These are phyloP conservation scores for Andricus curvator DNA, from an alignment of 2,888 invertebrate genomes.

Conservation along the genomic window DNA sequence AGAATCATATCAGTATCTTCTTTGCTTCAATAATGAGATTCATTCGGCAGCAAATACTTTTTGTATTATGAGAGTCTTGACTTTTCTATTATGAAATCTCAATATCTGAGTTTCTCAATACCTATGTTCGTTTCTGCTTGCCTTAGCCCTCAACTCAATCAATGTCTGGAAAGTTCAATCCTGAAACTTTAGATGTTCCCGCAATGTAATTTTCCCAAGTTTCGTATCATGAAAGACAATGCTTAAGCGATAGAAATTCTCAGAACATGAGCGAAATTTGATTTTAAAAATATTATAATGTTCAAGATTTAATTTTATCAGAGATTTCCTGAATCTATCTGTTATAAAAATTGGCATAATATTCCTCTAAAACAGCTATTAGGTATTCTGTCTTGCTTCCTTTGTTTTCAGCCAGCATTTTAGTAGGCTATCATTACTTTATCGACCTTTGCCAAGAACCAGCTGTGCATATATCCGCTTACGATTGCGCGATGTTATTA, in stretches of 20 bases:
- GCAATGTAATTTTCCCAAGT: slow-evolving; percentile 29
- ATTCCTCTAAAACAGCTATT: neutral
- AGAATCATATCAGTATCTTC: neutral
- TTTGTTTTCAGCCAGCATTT: neutral
- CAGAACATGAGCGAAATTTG: neutral
- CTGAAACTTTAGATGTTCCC: slow-evolving; percentile 24
- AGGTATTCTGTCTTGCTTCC: neutral
- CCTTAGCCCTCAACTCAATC: slow-evolving; percentile 27
- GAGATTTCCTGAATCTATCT: no score
- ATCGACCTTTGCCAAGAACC: slow-evolving; percentile 19
- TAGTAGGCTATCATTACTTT: slow-evolving; percentile 12
- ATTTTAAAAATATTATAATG: neutral
- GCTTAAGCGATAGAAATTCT: slow-evolving; percentile 5
- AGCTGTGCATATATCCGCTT: neutral
- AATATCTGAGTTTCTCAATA: slow-evolving; percentile 18
- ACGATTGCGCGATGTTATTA: neutral
- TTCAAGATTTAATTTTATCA: neutral
- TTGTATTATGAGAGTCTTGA: neutral
- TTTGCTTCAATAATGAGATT: neutral
- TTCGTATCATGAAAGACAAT: slow-evolving; percentile 16
- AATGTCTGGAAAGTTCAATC: slow-evolving; percentile 29
- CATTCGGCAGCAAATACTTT: neutral
- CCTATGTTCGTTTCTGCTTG: slow-evolving; percentile 28
- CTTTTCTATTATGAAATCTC: slow-evolving; percentile 22
- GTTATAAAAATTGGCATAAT: neutral